A percentile compares a stretch with the other conserved stretches of the same genome.
phyloP scores from a whole-genome alignment of 2,797 vertebrate genomes.

The Peromyscus melanophrys region DNA sequence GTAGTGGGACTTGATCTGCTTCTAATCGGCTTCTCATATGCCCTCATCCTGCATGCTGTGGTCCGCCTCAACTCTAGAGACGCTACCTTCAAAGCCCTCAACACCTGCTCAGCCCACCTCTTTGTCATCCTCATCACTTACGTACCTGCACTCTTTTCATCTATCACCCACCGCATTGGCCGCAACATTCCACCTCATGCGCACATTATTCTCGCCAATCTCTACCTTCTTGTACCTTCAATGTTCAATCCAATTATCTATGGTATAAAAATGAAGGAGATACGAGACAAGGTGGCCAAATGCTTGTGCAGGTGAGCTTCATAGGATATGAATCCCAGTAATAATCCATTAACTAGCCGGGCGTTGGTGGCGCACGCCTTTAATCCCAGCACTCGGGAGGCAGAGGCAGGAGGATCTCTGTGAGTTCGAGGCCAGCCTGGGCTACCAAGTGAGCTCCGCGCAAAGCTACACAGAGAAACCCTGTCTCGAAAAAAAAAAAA shows the following conservation, averaged over 20 bases:
- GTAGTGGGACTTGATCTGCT: constrained; percentile 86
- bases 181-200: constrained; percentile 34
- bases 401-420: too few relatives aligned
- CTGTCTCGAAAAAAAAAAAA: too few relatives aligned
- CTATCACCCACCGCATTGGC: constrained; percentile 69
- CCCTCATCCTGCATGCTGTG: constrained; percentile 84
- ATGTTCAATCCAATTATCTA: constrained; percentile 80
- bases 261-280: constrained; percentile 78
- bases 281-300: constrained; percentile 62
- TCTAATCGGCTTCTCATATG: constrained; percentile 86
- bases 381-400: too few relatives aligned
- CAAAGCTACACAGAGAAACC: too few relatives aligned
- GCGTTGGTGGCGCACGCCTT: too few relatives aligned
- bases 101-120: constrained; percentile 91
- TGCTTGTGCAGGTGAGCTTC: constrained; percentile 31
- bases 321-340: not conserved
- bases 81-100: constrained; percentile 85
- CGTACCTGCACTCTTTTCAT: constrained; percentile 75
- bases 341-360: not conserved
- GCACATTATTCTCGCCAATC: constrained; percentile 74
- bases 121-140: constrained; percentile 86
- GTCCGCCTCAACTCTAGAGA: constrained; percentile 43
- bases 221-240: constrained; percentile 84
- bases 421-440: too few relatives aligned
- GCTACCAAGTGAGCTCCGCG: too few relatives aligned